phyloP scores from a whole-genome alignment of 2,888 invertebrate genomes.

The Hoplodrina blanda region DNA sequence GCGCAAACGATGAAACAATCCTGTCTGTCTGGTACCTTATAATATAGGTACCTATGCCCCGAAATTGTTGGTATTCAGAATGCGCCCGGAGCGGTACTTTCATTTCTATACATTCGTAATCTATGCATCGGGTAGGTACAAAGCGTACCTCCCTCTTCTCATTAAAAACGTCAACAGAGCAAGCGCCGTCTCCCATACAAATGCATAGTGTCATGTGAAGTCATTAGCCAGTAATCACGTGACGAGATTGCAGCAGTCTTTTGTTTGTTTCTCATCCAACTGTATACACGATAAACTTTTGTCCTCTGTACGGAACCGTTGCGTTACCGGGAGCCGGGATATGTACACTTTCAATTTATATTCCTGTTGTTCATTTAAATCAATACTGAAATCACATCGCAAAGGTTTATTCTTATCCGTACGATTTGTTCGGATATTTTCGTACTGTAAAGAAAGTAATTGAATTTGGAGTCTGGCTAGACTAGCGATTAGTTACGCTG shows the following conservation, averaged over 20 bases:
- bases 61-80: neutral
- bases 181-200: conserved; percentile 65
- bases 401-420: neutral
- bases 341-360: conserved; percentile 29
- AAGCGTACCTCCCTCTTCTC: conserved; percentile 66
- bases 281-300: conserved; percentile 57
- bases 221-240: conserved; percentile 77
- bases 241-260: conserved; percentile 64
- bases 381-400: neutral
- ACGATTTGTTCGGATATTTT: conserved; percentile 8
- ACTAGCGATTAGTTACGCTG: conserved; percentile 11
- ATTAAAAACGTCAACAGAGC: conserved; percentile 75
- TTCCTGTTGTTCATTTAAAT: conserved; percentile 38
- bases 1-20: neutral
- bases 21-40: neutral
- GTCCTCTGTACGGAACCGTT: conserved; percentile 34
- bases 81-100: neutral
- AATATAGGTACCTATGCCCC: neutral
- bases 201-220: conserved; percentile 69
- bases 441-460: conserved; percentile 12
- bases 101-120: neutral
- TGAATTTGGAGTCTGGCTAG: conserved; percentile 22
- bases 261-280: conserved; percentile 60
- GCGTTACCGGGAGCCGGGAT: conserved; percentile 13
- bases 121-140: conserved; percentile 51